Conservation (phyloP, 2,113 vertebrate species). For the Eubucco bourcierii region DNA sequence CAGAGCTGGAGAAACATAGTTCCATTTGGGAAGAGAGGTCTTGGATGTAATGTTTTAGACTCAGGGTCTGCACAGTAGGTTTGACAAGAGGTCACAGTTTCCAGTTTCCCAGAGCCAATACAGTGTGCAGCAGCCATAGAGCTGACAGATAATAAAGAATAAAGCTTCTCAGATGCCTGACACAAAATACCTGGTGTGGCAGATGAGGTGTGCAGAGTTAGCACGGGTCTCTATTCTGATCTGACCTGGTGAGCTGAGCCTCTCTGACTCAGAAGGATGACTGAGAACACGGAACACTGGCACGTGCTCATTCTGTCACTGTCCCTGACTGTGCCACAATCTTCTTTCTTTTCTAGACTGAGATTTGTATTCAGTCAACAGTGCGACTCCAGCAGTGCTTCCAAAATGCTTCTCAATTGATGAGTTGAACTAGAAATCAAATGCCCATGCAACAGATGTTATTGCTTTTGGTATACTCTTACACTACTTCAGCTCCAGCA, state of each 20-base stretch:
- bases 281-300: rapidly evolving
- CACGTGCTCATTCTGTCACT: rapidly evolving
- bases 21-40: neutral
- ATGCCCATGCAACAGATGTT: neutral
- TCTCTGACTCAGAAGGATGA: neutral
- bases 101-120: neutral
- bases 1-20: neutral
- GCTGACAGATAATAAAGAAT: neutral
- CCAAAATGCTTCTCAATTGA: neutral
- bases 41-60: neutral
- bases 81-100: neutral
- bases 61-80: neutral
- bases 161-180: neutral
- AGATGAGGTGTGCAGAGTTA: neutral
- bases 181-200: neutral
- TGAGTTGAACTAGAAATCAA: neutral
- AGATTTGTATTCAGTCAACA: neutral
- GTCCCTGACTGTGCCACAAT: neutral
- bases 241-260: neutral
- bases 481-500: neutral
- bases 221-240: neutral
- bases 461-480: rapidly evolving
- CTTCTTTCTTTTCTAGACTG: too few relatives aligned
- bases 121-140: neutral
- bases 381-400: neutral